These are phyloP conservation scores for Corythoichthys haematopterus DNA, from an alignment of 2,113 vertebrate species.

Conservation along the genomic window DNA sequence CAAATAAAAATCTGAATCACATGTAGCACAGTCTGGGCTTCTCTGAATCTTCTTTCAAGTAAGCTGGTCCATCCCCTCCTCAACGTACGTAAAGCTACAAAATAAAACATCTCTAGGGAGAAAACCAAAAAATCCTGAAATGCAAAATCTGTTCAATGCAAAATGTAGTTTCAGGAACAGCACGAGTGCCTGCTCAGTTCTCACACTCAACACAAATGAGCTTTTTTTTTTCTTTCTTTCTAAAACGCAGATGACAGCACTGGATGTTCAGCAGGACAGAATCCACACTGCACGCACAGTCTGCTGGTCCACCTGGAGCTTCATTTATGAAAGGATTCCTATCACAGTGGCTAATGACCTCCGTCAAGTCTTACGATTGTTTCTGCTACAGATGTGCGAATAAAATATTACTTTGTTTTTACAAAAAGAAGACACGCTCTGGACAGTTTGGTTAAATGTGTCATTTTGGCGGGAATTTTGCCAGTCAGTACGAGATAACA, in stretches of 20 bases:
- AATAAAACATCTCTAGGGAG: slow-evolving; percentile 12
- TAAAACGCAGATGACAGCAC: slow-evolving; percentile 28
- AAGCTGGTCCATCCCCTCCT: background rate
- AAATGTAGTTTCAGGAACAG: slow-evolving; percentile 40
- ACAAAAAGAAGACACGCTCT: too few species aligned
- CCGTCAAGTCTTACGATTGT: background rate
- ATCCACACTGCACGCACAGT: slow-evolving; percentile 41
- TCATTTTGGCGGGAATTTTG: too few species aligned
- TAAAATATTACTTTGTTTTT: too few species aligned
- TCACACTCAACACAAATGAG: slow-evolving; percentile 38
- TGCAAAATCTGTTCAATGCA: slow-evolving; percentile 41
- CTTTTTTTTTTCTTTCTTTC: background rate
- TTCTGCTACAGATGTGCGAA: background rate
- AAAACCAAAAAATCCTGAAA: slow-evolving; percentile 16
- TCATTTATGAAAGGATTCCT: slow-evolving; percentile 47
- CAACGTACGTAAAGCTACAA: slow-evolving; percentile 17
- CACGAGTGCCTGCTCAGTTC: slow-evolving; percentile 12
- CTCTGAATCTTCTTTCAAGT: background rate
- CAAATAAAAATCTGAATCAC: slow-evolving; percentile 38
- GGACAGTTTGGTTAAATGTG: too few species aligned
- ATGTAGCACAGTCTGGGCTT: slow-evolving; percentile 43
- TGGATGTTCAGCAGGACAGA: slow-evolving; percentile 46
- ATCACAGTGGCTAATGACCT: background rate
- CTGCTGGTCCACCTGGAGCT: slow-evolving; percentile 41
- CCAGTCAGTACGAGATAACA: too few species aligned